Conservation (phyloP, 2,113 vertebrate genomes). For the Callipepla squamata region DNA sequence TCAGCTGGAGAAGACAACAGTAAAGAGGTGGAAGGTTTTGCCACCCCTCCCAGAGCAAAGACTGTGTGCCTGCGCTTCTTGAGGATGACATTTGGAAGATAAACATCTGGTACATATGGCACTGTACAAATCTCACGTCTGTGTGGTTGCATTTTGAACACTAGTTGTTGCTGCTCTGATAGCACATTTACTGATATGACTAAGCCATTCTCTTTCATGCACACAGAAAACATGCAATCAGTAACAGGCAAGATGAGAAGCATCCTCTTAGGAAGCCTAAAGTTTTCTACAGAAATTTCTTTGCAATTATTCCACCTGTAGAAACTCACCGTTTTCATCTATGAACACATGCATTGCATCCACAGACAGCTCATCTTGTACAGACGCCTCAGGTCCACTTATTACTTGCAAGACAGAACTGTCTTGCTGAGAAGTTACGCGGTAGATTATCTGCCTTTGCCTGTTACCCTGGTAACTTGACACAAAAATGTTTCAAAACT, state of each 20-base stretch:
- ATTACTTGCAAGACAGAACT: constrained; percentile 97
- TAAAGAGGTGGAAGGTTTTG: background rate
- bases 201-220: background rate
- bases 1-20: background rate
- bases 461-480: constrained; percentile 92
- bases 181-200: background rate
- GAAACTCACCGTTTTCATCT: constrained; percentile 78
- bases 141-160: background rate
- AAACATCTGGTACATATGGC: background rate
- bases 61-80: background rate
- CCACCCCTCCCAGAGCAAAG: background rate
- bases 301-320: background rate
- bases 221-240: background rate
- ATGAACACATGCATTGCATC: constrained; percentile 83
- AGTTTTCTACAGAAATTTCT: background rate
- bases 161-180: background rate
- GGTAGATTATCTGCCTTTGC: constrained; percentile 93
- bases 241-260: background rate
- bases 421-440: constrained; percentile 94
- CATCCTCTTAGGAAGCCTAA: background rate
- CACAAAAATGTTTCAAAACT: constrained; percentile 67
- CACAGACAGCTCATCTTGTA: constrained; percentile 79
- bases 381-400: constrained; percentile 92
- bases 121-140: background rate
- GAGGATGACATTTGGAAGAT: background rate